Conservation (phyloP, 2,797 vertebrate species). For the Salmo trutta region DNA sequence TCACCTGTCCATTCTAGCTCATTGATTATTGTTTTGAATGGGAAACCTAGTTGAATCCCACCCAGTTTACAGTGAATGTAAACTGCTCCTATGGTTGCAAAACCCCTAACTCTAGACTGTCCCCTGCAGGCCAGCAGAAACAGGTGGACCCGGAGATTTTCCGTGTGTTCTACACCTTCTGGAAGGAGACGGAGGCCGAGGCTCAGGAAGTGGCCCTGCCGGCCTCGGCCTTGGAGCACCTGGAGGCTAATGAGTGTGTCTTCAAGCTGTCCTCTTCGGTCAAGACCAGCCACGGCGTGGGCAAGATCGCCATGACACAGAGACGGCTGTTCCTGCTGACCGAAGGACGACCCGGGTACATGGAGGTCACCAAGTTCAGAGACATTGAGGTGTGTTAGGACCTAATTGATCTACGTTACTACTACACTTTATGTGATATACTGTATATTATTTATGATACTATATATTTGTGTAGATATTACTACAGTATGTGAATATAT, state of each 20-base stretch:
- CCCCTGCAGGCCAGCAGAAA: slow-evolving; percentile 89
- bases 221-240: slow-evolving; percentile 74
- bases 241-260: slow-evolving; percentile 89
- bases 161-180: slow-evolving; percentile 92
- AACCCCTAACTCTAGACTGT: not conserved
- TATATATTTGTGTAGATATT: not conserved
- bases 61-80: not conserved
- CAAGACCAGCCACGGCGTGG: slow-evolving; percentile 90
- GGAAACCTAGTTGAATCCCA: not conserved
- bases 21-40: not conserved
- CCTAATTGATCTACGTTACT: too few species aligned
- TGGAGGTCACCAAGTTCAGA: slow-evolving; percentile 89
- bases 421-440: not conserved
- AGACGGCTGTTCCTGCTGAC: slow-evolving; percentile 90
- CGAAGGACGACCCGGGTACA: slow-evolving; percentile 84
- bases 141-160: slow-evolving; percentile 93
- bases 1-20: not conserved
- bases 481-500: not conserved
- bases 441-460: not conserved
- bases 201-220: slow-evolving; percentile 90
- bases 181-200: slow-evolving; percentile 95
- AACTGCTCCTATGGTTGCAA: not conserved
- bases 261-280: slow-evolving; percentile 94
- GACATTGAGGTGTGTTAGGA: slow-evolving; percentile 83
- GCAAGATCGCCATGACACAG: slow-evolving; percentile 96